Conservation (phyloP, 2,797 vertebrate species). For the Tadarida brasiliensis region DNA sequence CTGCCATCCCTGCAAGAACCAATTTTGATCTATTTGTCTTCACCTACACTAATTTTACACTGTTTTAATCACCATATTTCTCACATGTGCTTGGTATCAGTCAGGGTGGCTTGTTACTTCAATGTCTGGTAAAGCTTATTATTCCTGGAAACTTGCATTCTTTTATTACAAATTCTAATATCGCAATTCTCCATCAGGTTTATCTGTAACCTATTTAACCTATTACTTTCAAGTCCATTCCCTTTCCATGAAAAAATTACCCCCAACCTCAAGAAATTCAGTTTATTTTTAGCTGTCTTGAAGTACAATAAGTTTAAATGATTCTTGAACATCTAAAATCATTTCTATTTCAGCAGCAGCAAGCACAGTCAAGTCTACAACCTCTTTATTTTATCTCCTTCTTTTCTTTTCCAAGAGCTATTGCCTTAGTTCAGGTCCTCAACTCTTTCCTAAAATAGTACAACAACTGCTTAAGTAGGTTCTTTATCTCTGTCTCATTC, state of each 20-base stretch:
- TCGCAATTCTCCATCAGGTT: background rate
- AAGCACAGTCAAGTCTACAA: background rate
- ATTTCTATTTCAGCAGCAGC: slow-evolving; percentile 47
- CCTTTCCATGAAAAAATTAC: slow-evolving; percentile 38
- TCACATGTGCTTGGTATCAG: background rate
- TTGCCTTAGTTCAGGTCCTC: slow-evolving; percentile 21
- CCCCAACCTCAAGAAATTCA: background rate
- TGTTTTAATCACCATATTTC: slow-evolving; percentile 29
- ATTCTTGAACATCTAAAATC: slow-evolving; percentile 53
- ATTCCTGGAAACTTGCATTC: background rate
- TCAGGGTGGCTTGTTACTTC: background rate
- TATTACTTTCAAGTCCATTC: background rate
- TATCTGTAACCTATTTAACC: background rate
- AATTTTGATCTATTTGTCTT: background rate
- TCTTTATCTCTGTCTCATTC: slow-evolving; percentile 46
- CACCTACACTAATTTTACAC: background rate
- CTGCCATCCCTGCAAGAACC: background rate
- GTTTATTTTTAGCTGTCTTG: slow-evolving; percentile 10
- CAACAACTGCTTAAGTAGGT: slow-evolving; percentile 44
- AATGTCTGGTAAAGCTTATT: background rate
- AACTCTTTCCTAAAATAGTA: slow-evolving; percentile 66
- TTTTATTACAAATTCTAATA: background rate
- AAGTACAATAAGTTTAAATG: slow-evolving; percentile 16
- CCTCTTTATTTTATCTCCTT: background rate
- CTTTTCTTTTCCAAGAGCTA: slow-evolving; percentile 38